Conservation (phyloP, 2,888 invertebrate species). For the Argyresthia albistria region DNA sequence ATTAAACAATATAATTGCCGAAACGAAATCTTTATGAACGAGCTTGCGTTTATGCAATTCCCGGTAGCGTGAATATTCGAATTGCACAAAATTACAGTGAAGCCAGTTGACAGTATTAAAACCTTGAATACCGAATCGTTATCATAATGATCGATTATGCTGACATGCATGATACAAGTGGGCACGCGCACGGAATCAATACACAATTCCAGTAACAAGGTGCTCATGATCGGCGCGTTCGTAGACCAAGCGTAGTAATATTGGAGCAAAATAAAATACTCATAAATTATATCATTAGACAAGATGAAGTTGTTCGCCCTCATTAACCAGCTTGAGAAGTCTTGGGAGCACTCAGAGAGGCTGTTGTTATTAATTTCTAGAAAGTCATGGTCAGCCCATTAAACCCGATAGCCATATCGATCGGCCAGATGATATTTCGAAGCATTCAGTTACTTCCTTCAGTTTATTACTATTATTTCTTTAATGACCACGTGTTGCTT, state of each 20-base stretch:
- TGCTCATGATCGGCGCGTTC: no score
- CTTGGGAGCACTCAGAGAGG: constrained; percentile 31
- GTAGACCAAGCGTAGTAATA: constrained; percentile 18
- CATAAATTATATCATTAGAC: constrained; percentile 19
- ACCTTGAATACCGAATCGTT: no score
- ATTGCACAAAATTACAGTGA: constrained; percentile 2
- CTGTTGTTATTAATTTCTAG: constrained; percentile 70
- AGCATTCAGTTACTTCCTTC: constrained; percentile 14
- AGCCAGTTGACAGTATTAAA: neutral
- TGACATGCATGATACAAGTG: no score
- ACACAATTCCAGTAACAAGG: no score
- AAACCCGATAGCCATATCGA: constrained; percentile 62
- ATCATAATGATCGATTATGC: no score
- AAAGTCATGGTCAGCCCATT: constrained; percentile 67
- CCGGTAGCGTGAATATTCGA: constrained; percentile 10
- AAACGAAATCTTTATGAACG: constrained; percentile 31
- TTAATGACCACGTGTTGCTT: constrained; percentile 65
- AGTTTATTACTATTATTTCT: constrained; percentile 49
- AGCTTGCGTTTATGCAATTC: constrained; percentile 22
- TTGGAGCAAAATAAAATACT: constrained; percentile 13
- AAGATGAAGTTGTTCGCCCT: constrained; percentile 56
- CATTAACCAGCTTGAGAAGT: constrained; percentile 46
- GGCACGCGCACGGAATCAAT: no score
- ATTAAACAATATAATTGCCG: constrained; percentile 34
- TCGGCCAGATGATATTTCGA: constrained; percentile 17